phyloP scores from a whole-genome alignment of 1,140 invertebrate genomes.

The Cryptotermes secundus region DNA sequence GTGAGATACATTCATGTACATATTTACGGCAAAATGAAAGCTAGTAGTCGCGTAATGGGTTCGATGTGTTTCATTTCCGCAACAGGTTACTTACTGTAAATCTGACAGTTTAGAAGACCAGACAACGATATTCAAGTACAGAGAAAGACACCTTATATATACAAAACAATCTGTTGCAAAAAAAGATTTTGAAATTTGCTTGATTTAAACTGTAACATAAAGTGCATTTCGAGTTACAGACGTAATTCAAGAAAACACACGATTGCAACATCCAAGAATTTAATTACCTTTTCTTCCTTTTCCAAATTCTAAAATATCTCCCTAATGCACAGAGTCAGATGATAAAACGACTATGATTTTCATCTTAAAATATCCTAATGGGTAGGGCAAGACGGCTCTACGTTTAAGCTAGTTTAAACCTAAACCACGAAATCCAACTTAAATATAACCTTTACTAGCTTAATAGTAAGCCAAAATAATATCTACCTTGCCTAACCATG shows the following conservation, averaged over 20 bases:
- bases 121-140: no score
- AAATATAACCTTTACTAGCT: background rate
- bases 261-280: background rate
- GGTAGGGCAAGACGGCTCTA: background rate
- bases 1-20: no score
- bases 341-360: slow-evolving; percentile 18
- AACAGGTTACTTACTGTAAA: no score
- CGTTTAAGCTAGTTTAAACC: slow-evolving; percentile 3
- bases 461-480: slow-evolving; percentile 4
- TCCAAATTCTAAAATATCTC: background rate
- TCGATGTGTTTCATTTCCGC: no score
- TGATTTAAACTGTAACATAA: no score
- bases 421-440: background rate
- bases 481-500: background rate
- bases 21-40: no score
- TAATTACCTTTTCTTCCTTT: background rate
- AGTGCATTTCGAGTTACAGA: background rate
- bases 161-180: no score
- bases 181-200: no score
- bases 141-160: no score
- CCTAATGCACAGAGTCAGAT: background rate
- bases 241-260: background rate
- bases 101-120: no score
- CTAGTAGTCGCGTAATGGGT: no score
- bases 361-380: slow-evolving; percentile 18